Percentiles rank a stretch among this genome's conserved stretches.
phyloP scores from a whole-genome alignment of 2,888 invertebrate genomes.

The Adela reaumurella region DNA sequence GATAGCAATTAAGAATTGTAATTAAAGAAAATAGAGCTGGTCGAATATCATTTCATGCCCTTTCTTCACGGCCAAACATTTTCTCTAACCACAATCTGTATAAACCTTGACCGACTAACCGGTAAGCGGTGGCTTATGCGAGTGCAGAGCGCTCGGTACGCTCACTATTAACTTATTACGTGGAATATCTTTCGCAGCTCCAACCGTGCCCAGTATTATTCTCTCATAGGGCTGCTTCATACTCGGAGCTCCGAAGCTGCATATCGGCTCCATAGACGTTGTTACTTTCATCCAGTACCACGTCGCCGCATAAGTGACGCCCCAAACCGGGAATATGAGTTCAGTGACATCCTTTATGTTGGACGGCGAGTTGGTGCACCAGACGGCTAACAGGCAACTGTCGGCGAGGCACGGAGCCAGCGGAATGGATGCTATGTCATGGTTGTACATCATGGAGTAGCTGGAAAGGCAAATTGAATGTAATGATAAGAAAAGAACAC shows the following conservation, averaged over 20 bases:
- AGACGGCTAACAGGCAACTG: conserved; percentile 73
- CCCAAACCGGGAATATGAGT: conserved; percentile 78
- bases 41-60: too few relatives aligned
- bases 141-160: conserved; percentile 89
- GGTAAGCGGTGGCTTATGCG: conserved; percentile 88
- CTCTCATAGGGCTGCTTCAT: conserved; percentile 89
- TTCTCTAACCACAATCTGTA: too few relatives aligned
- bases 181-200: conserved; percentile 25
- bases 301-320: conserved; percentile 63
- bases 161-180: conserved; percentile 67
- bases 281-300: conserved; percentile 92
- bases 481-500: too few relatives aligned
- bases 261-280: conserved; percentile 62
- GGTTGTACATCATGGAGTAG: conserved; percentile 76
- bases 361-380: conserved; percentile 86
- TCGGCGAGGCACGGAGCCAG: conserved; percentile 58
- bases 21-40: too few relatives aligned
- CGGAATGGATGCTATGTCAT: conserved; percentile 69
- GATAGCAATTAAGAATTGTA: too few relatives aligned
- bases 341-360: conserved; percentile 66
- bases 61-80: too few relatives aligned
- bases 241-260: conserved; percentile 60
- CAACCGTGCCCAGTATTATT: conserved; percentile 48
- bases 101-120: conserved; percentile 38
- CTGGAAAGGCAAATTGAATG: too few relatives aligned